Percentiles rank a stretch among this genome's conserved stretches.
Conservation (phyloP, 2,888 invertebrate genomes). For the Phengaris arion region DNA sequence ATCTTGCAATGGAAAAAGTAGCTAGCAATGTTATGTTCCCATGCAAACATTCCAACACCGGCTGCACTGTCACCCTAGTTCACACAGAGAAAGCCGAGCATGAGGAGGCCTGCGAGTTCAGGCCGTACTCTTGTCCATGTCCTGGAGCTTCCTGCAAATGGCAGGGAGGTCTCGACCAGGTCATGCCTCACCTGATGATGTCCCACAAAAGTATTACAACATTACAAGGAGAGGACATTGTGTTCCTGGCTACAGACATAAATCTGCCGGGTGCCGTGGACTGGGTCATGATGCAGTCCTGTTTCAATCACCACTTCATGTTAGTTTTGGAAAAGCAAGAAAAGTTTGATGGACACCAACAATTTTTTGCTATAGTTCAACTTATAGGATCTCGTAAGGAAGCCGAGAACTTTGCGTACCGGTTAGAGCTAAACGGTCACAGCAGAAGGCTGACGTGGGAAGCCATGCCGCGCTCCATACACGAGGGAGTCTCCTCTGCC, state of each 20-base stretch:
- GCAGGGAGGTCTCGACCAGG: constrained; percentile 98
- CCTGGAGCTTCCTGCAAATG: constrained; percentile 99
- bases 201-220: constrained; percentile 99
- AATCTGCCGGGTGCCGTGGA: constrained; percentile 99
- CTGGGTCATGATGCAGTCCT: constrained; percentile 99
- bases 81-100: constrained; percentile 99
- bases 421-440: constrained; percentile 97
- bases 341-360: constrained; percentile 97
- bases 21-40: constrained; percentile 99
- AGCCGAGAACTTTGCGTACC: constrained; percentile 99
- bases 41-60: constrained; percentile 98
- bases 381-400: constrained; percentile 99
- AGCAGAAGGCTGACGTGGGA: constrained; percentile 98
- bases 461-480: constrained; percentile 98
- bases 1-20: constrained; percentile 99
- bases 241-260: constrained; percentile 99
- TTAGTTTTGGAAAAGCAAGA: constrained; percentile 99
- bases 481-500: constrained; percentile 98
- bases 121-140: constrained; percentile 99
- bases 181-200: constrained; percentile 98
- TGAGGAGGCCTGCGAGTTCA: constrained; percentile 98
- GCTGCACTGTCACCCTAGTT: constrained; percentile 93
- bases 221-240: constrained; percentile 99
- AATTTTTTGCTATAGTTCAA: constrained; percentile 99
- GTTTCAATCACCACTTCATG: constrained; percentile 99